phyloP scores from a whole-genome alignment of 1,140 invertebrate species.

The Trichonephila clavipes region DNA sequence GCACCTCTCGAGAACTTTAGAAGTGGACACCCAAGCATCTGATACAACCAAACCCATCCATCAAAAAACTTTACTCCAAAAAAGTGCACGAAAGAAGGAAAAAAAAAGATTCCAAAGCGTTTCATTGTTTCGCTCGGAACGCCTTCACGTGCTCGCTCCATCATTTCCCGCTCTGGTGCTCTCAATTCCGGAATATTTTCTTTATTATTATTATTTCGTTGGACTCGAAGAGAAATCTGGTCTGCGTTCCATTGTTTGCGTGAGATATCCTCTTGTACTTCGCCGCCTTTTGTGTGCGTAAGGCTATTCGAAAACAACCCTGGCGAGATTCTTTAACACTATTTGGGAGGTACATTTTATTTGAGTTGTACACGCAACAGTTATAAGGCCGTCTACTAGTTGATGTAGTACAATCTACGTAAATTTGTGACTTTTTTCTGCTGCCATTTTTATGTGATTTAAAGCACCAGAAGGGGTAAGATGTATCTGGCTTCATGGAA shows the following conservation, averaged over 20 bases:
- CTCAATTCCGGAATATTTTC: constrained; percentile 25
- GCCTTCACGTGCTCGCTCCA: background rate
- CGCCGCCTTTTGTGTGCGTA: background rate
- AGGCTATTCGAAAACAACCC: background rate
- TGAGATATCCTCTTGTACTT: background rate
- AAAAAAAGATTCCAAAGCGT: background rate
- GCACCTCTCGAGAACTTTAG: background rate
- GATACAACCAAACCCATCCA: background rate
- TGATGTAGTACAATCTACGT: no score
- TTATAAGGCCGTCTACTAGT: background rate
- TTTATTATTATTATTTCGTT: background rate
- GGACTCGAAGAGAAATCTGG: background rate
- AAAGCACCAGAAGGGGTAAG: background rate
- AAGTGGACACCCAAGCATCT: constrained; percentile 17
- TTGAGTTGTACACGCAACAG: background rate
- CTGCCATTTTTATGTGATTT: background rate
- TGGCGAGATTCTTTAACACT: background rate
- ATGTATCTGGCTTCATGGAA: background rate
- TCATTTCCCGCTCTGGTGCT: constrained; percentile 31
- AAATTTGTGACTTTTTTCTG: background rate
- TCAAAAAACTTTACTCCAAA: constrained; percentile 43
- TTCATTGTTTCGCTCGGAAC: constrained; percentile 19
- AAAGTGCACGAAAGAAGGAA: background rate
- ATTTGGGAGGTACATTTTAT: background rate
- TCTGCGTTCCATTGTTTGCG: constrained; percentile 8